Base-by-base conservation (phyloP, 1,140 invertebrate species). In the Brachionus calyciflorus region DNA sequence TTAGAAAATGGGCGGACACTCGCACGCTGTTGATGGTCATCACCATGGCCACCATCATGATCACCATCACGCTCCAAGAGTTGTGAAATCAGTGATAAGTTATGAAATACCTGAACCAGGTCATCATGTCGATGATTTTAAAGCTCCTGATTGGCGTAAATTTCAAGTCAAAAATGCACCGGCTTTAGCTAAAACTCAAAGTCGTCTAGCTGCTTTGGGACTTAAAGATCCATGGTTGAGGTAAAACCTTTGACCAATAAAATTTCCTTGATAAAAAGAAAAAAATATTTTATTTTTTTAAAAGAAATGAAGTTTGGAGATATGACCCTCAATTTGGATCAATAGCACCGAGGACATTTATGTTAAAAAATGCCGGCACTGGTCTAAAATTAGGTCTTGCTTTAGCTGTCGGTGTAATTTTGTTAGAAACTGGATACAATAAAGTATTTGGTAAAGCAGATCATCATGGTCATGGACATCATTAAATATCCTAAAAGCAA, bases 221-320 rank as follows among this genome's bases (percentile, higher is more conserved):
- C 82, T 93, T 0, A 90, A 89, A 79, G 91, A 93, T 85, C 92
- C 92, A 1, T 93, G 92, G 92, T 84, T 92, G 14, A 65, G 60
- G 60, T 65, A 65, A n/a, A n/a, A n/a, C 3, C n/a, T 68, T 51
- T 51, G 30, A 9, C 37, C 57, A 12, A 37, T 24, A 37, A 37
- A 5, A 9, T 5, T 37, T 37, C 9, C 9, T 37, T 37, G 37
- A 41, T 68, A 49, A 37, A 41, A 46, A 48, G 37, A 5, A 30
- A 17, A 30, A 44, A 30, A 26, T 75, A 12, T 37, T 12, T 37
- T 1, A 37, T n/a, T 60, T 33, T 10, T 60, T 60, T n/a, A 37
- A 28, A 55, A 90, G 90, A 80, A 93, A 93, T 85, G 88, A 92
- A 84, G 91, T 90, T 0, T 93, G 91, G 91, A 85, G 90, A 19